These are phyloP conservation scores for Metopia argyrocephala DNA, from an alignment of 2,888 invertebrate species.

Conservation along the genomic window DNA sequence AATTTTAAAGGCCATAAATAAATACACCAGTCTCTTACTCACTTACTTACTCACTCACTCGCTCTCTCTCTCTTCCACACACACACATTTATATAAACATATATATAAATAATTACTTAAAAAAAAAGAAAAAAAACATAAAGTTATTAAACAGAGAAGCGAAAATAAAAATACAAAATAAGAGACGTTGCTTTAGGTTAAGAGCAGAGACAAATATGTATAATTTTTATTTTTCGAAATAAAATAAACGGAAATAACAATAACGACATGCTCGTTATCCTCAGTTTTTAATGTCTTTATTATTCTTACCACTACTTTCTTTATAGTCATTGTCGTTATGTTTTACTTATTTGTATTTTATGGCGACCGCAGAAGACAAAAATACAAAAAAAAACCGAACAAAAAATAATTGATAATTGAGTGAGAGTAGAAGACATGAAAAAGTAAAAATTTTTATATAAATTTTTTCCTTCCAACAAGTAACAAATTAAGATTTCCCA, in stretches of 20 bases:
- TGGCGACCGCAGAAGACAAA: conserved; percentile 2
- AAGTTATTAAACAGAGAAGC: too few species aligned
- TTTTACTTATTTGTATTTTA: background rate
- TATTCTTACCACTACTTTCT: conserved; percentile 10
- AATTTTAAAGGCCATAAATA: conserved; percentile 28
- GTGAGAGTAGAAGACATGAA: background rate
- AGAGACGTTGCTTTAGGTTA: background rate
- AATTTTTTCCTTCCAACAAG: conserved; percentile 6
- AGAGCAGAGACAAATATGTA: too few species aligned
- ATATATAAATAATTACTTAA: background rate
- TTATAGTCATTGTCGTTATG: conserved; percentile 4
- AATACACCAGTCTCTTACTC: too few species aligned
- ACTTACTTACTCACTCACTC: too few species aligned
- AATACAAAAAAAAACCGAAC: too few species aligned
- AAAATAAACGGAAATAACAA: background rate
- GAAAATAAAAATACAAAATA: background rate
- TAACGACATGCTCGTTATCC: conserved; percentile 31
- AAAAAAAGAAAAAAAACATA: too few species aligned
- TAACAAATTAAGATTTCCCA: background rate
- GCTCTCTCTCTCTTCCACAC: too few species aligned
- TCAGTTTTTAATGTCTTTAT: conserved; percentile 51
- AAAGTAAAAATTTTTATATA: background rate
- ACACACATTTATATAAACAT: background rate
- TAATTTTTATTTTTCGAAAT: background rate
- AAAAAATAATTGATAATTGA: too few species aligned